These are phyloP conservation scores for Ellobius talpinus DNA, from an alignment of 2,113 vertebrate genomes.

Conservation along the genomic window DNA sequence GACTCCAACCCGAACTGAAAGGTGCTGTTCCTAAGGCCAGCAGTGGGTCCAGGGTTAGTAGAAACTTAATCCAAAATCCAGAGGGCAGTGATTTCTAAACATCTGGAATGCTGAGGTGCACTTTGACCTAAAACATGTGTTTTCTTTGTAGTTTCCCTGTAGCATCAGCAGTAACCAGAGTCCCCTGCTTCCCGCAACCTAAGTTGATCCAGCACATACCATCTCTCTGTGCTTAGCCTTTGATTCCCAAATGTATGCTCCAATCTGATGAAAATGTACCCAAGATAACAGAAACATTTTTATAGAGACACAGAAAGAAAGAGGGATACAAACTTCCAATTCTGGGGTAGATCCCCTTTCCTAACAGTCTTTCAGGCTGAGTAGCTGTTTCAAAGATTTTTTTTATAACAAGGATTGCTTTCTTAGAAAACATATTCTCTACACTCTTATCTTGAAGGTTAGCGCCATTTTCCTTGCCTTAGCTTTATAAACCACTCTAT, in stretches of 20 bases:
- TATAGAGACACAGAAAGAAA: not conserved
- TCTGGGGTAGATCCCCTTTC: not conserved
- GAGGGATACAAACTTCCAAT: not conserved
- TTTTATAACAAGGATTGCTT: constrained; percentile 23
- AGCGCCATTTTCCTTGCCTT: not conserved
- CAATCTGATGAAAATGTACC: constrained; percentile 22
- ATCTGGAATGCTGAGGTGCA: not conserved
- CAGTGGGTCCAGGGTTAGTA: not conserved
- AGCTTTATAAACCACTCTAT: constrained; percentile 44
- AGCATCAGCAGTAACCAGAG: not conserved
- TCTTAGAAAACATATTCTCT: constrained; percentile 24
- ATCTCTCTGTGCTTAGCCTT: constrained; percentile 11
- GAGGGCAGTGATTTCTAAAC: not conserved
- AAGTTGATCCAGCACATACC: not conserved
- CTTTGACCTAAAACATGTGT: not conserved
- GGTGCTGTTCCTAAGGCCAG: not conserved
- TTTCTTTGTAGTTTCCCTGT: not conserved
- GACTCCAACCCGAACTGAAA: not conserved
- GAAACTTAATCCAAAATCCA: not conserved
- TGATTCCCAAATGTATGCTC: not conserved
- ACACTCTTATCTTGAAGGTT: constrained; percentile 42
- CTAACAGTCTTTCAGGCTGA: not conserved
- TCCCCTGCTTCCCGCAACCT: not conserved
- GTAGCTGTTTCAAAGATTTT: constrained; percentile 50
- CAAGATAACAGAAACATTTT: constrained; percentile 5